Evolutionary conservation across 1,140 invertebrate genomes (phyloP).

Genomic region (Drosophila neocordata): DNA sequence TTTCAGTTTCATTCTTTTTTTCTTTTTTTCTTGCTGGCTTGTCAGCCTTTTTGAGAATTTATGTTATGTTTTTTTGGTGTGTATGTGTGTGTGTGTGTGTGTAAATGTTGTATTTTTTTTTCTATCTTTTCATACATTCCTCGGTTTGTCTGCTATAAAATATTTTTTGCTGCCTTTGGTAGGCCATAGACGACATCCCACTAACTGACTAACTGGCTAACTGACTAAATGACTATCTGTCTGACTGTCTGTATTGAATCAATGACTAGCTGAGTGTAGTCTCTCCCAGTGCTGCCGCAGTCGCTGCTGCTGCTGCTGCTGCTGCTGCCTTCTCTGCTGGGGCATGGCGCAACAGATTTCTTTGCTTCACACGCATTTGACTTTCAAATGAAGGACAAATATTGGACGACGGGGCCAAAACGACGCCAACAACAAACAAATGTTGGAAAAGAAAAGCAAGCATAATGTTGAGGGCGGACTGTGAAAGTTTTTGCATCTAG

Average conservation of each 20-base stretch:
- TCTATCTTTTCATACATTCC: slow-evolving; percentile 67
- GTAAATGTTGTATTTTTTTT: slow-evolving; percentile 5
- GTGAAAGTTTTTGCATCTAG: slow-evolving; percentile 72
- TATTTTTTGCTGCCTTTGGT: slow-evolving; percentile 52
- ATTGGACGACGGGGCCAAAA: slow-evolving; percentile 51
- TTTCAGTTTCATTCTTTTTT: slow-evolving; percentile 37
- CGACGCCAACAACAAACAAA: slow-evolving; percentile 58
- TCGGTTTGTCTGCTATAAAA: slow-evolving; percentile 73
- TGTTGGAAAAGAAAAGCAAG: slow-evolving; percentile 40
- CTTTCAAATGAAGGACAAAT: slow-evolving; percentile 81
- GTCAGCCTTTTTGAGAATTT: slow-evolving; percentile 74
- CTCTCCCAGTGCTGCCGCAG: slow-evolving; percentile 5
- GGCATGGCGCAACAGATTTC: slow-evolving; percentile 73
- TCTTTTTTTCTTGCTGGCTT: slow-evolving; percentile 53
- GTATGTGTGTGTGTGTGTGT: not conserved
- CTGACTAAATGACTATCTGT: not conserved
- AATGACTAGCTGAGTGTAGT: slow-evolving; percentile 2
- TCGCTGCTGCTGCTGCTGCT: slow-evolving; percentile 19
- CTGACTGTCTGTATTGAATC: slow-evolving; percentile 13
- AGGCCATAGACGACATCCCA: slow-evolving; percentile 3
- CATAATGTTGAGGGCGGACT: slow-evolving; percentile 68
- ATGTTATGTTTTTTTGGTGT: slow-evolving; percentile 65
- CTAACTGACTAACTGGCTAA: not conserved
- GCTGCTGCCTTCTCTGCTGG: not conserved
- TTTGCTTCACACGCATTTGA: slow-evolving; percentile 78